Percentiles rank a stretch among this genome's conserved stretches.
Conservation (phyloP, 2,888 invertebrate species). For the Augiades crinisus region DNA sequence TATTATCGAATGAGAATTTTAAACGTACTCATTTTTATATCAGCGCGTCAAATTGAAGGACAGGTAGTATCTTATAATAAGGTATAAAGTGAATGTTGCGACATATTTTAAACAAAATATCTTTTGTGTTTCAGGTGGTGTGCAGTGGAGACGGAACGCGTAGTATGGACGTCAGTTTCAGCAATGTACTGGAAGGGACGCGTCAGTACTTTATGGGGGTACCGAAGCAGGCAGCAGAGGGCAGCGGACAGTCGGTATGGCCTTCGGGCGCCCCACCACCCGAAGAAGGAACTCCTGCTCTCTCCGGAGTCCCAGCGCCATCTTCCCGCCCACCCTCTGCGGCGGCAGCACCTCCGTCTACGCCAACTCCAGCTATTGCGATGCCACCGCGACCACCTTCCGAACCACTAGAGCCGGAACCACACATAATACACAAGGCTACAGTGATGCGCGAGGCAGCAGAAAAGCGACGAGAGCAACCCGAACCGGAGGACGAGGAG, state of each 20-base stretch:
- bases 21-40: no score
- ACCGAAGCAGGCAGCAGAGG: slow-evolving; percentile 79
- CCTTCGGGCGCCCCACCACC: slow-evolving; percentile 52
- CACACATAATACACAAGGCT: slow-evolving; percentile 78
- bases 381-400: slow-evolving; percentile 74
- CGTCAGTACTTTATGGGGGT: slow-evolving; percentile 92
- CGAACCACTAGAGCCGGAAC: slow-evolving; percentile 75
- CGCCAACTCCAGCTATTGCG: slow-evolving; percentile 53
- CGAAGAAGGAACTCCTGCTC: slow-evolving; percentile 67
- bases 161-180: slow-evolving; percentile 89
- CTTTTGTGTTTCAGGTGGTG: slow-evolving; percentile 47
- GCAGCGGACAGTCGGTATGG: slow-evolving; percentile 63
- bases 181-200: slow-evolving; percentile 91
- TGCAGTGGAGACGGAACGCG: slow-evolving; percentile 51
- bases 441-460: slow-evolving; percentile 79
- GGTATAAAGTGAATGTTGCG: neutral
- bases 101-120: neutral
- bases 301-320: slow-evolving; percentile 69
- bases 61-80: no score
- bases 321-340: slow-evolving; percentile 74
- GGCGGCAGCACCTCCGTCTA: slow-evolving; percentile 60
- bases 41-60: no score
- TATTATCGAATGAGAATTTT: neutral
- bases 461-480: slow-evolving; percentile 68
- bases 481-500: slow-evolving; percentile 70